A percentile compares a stretch with the other conserved stretches of the same genome.
phyloP scores from a whole-genome alignment of 2,888 invertebrate genomes.

The Slavum lentiscoides region DNA sequence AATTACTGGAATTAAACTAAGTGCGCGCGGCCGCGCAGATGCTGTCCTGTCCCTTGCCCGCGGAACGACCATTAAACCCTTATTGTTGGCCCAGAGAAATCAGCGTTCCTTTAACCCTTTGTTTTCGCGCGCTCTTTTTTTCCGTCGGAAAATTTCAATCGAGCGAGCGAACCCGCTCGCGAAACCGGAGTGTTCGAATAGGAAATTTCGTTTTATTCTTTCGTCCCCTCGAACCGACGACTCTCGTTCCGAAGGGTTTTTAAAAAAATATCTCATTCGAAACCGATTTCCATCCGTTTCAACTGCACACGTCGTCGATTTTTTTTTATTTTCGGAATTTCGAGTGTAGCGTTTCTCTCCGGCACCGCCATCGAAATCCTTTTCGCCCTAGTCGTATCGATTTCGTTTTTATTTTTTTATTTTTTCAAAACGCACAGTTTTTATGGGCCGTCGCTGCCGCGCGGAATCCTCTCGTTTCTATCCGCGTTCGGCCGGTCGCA shows the following conservation, averaged over 20 bases:
- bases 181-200: neutral
- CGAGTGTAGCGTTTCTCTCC: neutral
- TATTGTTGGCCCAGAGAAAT: constrained; percentile 38
- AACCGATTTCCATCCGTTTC: neutral
- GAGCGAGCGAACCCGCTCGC: constrained; percentile 19
- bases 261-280: no score
- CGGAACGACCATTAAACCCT: constrained; percentile 42
- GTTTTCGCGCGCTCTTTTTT: neutral
- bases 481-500: constrained; percentile 10
- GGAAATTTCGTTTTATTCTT: neutral
- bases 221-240: neutral
- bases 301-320: no score
- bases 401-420: constrained; percentile 14
- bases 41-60: constrained; percentile 29
- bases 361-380: neutral
- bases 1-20: constrained; percentile 52
- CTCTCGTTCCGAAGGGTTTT: no score
- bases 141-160: neutral
- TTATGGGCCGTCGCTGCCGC: constrained; percentile 10
- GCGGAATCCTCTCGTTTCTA: neutral
- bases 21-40: constrained; percentile 47
- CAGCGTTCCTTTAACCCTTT: constrained; percentile 16
- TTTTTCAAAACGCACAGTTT: constrained; percentile 13
- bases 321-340: no score
- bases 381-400: neutral